A percentile compares a stretch with the other conserved stretches of the same genome.
Evolutionary conservation across 2,113 vertebrate genomes (phyloP).

Genomic region (Neotoma lepida): DNA sequence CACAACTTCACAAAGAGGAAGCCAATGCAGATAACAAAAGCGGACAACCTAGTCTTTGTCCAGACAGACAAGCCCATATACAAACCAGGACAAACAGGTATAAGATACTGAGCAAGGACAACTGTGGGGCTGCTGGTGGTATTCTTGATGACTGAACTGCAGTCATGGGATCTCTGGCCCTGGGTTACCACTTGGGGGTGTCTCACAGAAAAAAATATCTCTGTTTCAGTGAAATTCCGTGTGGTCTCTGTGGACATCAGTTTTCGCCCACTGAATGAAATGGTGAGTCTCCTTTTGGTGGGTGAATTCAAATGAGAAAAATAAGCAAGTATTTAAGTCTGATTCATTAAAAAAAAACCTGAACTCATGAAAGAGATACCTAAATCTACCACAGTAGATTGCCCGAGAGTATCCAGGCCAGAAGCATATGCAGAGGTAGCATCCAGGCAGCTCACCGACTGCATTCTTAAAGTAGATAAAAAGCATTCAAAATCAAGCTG

Average conservation of each 20-base stretch:
- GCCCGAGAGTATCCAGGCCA: not conserved
- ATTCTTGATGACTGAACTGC: not conserved
- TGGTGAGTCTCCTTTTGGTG: conserved; percentile 72
- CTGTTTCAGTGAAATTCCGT: conserved; percentile 82
- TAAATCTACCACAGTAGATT: not conserved
- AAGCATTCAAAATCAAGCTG: not conserved
- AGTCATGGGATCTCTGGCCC: not conserved
- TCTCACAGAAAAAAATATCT: conserved; percentile 52
- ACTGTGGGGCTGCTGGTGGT: not conserved
- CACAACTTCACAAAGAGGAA: conserved; percentile 77
- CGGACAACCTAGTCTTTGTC: conserved; percentile 78
- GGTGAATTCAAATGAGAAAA: not conserved
- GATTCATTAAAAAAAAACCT: not conserved
- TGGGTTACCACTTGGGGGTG: not conserved
- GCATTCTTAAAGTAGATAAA: not conserved
- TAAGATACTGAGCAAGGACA: not conserved
- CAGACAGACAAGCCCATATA: conserved; percentile 87
- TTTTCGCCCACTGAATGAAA: conserved; percentile 79
- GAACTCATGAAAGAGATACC: not conserved
- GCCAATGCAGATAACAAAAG: conserved; percentile 57
- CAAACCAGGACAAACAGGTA: conserved; percentile 85
- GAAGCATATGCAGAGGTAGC: not conserved
- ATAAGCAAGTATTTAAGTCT: not conserved
- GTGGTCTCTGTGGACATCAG: conserved; percentile 83
- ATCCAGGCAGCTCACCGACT: not conserved